Evolutionary conservation across 2,113 vertebrate species (phyloP).

Genomic region (Pycnonotus jocosus): DNA sequence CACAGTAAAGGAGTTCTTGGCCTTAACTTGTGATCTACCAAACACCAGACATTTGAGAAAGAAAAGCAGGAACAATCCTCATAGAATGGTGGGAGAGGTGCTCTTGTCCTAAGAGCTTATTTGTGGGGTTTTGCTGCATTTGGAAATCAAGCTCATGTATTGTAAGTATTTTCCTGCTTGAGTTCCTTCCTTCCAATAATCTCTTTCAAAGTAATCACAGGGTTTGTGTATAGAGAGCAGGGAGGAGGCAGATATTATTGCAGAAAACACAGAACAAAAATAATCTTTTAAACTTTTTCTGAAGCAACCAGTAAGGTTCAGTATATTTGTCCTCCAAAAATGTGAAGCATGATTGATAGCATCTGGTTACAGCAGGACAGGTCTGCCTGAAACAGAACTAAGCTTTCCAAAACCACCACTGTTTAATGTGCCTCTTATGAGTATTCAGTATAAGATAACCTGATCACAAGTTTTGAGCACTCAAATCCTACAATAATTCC

Average conservation of each 20-base stretch:
- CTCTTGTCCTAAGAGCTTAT: neutral
- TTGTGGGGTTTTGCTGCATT: neutral
- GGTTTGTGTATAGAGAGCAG: neutral
- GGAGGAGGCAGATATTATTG: neutral
- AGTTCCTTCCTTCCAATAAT: neutral
- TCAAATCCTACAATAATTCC: neutral
- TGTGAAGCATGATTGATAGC: neutral
- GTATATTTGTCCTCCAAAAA: neutral
- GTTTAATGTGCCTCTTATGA: neutral
- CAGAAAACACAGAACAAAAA: slow-evolving; percentile 1
- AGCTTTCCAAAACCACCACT: neutral
- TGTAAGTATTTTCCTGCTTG: neutral
- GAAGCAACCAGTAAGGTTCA: neutral
- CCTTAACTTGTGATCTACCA: neutral
- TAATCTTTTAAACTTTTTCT: neutral
- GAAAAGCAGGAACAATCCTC: neutral
- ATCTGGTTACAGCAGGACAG: neutral
- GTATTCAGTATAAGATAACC: neutral
- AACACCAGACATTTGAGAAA: neutral
- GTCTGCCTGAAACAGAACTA: neutral
- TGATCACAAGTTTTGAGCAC: neutral
- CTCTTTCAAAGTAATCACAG: neutral
- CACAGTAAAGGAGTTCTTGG: neutral
- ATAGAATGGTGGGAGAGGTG: neutral
- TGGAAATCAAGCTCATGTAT: neutral